Evolutionary conservation across 2,113 vertebrate species (phyloP).

Genomic region (Prolemur simus): DNA sequence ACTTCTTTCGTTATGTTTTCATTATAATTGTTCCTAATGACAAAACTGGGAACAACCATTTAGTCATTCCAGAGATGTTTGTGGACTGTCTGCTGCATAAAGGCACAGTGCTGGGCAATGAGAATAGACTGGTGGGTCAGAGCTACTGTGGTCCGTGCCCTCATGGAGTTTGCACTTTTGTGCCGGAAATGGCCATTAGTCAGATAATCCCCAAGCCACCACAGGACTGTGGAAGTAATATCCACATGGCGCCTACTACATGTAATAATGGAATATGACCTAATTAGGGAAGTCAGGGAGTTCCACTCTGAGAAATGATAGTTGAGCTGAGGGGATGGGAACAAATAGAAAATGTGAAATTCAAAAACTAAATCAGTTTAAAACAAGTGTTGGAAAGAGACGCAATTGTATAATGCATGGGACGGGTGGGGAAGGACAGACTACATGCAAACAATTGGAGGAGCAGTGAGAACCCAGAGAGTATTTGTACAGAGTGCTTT

Average conservation of each 20-base stretch:
- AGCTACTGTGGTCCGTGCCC: neutral
- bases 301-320: neutral
- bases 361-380: neutral
- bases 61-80: neutral
- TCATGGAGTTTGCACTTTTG: neutral
- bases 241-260: neutral
- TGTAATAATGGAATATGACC: neutral
- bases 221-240: neutral
- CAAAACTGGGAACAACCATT: neutral
- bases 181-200: neutral
- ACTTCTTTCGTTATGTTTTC: neutral
- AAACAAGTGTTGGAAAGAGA: neutral
- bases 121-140: neutral
- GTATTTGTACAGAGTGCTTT: neutral
- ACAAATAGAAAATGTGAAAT: neutral
- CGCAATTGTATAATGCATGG: neutral
- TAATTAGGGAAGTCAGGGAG: neutral
- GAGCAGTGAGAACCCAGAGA: neutral
- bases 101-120: fast-evolving
- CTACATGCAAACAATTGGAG: neutral
- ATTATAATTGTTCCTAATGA: neutral
- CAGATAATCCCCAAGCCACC: fast-evolving
- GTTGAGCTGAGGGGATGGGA: neutral
- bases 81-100: neutral
- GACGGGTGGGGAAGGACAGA: neutral